phyloP scores from a whole-genome alignment of 1,140 invertebrate genomes.

The Copidosoma floridanum region DNA sequence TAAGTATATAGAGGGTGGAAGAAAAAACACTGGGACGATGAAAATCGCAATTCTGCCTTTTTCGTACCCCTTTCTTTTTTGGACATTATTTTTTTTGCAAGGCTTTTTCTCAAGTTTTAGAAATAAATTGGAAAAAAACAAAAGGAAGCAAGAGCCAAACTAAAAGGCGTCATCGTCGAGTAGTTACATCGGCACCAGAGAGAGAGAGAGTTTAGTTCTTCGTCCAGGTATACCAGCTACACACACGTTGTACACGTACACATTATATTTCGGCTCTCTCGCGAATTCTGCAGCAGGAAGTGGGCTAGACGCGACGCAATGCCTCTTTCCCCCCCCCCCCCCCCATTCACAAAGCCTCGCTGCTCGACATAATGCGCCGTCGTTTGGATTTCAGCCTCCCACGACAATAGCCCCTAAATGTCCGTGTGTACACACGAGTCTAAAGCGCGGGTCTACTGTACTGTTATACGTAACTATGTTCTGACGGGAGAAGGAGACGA shows the following conservation, averaged over 20 bases:
- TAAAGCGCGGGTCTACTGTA: neutral
- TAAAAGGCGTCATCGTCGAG: too few relatives aligned
- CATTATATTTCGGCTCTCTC: constrained; percentile 5
- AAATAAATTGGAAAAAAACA: too few relatives aligned
- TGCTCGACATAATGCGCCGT: constrained; percentile 34
- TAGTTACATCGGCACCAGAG: too few relatives aligned
- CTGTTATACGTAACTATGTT: neutral
- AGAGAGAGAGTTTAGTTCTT: too few relatives aligned
- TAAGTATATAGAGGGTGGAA: neutral
- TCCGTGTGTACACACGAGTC: neutral
- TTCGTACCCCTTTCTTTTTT: too few relatives aligned
- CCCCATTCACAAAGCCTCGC: constrained; percentile 17
- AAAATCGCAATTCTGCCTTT: neutral
- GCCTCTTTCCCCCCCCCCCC: neutral
- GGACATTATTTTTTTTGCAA: too few relatives aligned
- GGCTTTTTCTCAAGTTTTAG: too few relatives aligned
- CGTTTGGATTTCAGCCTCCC: constrained; percentile 50
- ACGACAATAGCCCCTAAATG: constrained; percentile 47
- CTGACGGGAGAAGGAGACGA: neutral
- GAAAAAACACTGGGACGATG: neutral
- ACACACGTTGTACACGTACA: too few relatives aligned
- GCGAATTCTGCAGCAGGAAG: constrained; percentile 17
- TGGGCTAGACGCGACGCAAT: constrained; percentile 20
- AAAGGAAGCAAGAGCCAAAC: too few relatives aligned
- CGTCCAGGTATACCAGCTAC: too few relatives aligned